A percentile compares a stretch with the other conserved stretches of the same genome.
Conservation (phyloP, 2,797 vertebrate species). For the Tapirus indicus region DNA sequence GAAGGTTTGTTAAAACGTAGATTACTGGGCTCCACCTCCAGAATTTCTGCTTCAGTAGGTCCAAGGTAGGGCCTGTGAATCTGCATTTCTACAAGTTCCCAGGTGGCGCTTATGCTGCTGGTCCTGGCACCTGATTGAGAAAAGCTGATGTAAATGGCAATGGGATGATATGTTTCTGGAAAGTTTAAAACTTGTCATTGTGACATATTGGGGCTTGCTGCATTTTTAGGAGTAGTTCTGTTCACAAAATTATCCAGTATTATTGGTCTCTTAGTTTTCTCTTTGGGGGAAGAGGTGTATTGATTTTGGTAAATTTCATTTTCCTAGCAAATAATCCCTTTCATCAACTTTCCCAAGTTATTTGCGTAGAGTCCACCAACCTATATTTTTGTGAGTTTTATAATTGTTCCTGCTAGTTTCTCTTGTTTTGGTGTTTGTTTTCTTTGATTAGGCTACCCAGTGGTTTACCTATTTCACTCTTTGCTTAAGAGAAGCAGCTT, state of each 20-base stretch:
- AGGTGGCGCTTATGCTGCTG: background rate
- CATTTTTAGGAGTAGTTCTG: background rate
- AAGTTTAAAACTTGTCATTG: background rate
- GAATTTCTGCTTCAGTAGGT: background rate
- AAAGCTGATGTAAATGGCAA: background rate
- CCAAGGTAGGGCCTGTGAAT: background rate
- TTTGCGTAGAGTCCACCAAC: background rate
- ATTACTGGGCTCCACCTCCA: background rate
- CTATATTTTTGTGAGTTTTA: background rate
- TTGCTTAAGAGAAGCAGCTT: background rate
- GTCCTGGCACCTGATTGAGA: background rate
- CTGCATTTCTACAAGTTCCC: background rate
- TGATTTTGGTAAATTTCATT: background rate
- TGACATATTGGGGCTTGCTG: background rate
- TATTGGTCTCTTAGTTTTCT: background rate
- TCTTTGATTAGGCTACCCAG: background rate
- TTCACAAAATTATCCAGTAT: background rate
- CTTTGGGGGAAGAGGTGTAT: background rate
- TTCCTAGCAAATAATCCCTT: background rate
- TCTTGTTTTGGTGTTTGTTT: background rate
- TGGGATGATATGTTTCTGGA: background rate
- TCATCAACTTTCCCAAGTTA: background rate
- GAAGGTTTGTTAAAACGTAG: background rate
- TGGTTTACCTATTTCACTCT: background rate
- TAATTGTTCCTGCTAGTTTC: background rate